Conservation (phyloP, 2,113 vertebrate species). For the Dolichallabes microphthalmus region DNA sequence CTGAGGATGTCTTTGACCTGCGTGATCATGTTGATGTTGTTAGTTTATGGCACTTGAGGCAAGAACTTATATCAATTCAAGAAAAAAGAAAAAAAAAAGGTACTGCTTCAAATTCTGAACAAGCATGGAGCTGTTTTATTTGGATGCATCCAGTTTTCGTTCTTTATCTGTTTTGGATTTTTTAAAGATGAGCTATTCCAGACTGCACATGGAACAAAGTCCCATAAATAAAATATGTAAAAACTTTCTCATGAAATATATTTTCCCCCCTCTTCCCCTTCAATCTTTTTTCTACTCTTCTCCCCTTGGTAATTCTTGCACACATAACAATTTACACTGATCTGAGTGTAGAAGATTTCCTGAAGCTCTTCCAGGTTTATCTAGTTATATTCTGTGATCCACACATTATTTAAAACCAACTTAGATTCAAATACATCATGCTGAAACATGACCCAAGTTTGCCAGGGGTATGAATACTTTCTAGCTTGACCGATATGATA, state of each 20-base stretch:
- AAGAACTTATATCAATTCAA: constrained; percentile 68
- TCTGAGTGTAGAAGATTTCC: not conserved
- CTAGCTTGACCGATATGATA: no score
- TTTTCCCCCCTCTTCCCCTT: not conserved
- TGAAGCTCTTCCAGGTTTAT: not conserved
- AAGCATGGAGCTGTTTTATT: constrained; percentile 49
- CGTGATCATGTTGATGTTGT: constrained; percentile 62
- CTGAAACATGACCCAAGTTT: constrained; percentile 6
- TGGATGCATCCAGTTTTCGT: constrained; percentile 55
- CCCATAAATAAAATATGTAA: not conserved
- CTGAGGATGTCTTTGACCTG: constrained; percentile 47
- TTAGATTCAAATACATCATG: not conserved
- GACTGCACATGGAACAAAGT: not conserved
- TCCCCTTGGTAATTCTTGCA: not conserved
- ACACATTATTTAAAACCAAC: not conserved
- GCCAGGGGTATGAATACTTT: no score
- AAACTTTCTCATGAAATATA: not conserved
- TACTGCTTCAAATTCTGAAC: constrained; percentile 62
- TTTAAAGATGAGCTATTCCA: constrained; percentile 42
- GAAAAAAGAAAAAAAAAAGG: constrained; percentile 50
- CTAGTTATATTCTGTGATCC: not conserved
- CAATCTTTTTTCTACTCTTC: not conserved
- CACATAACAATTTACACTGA: not conserved
- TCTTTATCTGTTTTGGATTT: constrained; percentile 58
- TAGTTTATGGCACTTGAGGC: constrained; percentile 65